Conservation (phyloP, 2,888 invertebrate species). For the Monoplex corrugatus region DNA sequence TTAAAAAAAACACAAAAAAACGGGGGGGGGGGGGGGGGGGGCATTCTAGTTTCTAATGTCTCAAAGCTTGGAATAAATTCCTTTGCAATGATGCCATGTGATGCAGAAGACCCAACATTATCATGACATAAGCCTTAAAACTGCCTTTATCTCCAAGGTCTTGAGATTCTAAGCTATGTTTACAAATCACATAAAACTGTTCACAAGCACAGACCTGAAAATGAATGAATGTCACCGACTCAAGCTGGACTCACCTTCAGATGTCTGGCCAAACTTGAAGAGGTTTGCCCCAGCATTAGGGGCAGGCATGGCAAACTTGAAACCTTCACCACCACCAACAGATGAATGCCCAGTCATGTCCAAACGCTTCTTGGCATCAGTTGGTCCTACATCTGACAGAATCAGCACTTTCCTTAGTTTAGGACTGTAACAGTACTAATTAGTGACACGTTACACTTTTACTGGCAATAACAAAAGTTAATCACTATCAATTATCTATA, state of each 20-base stretch:
- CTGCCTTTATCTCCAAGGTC: not conserved
- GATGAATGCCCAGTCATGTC: not conserved
- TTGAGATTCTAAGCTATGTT: not conserved
- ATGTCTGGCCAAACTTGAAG: slow-evolving; percentile 34
- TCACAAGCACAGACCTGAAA: too few species aligned
- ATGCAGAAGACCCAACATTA: not conserved
- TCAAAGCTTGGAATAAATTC: too few species aligned
- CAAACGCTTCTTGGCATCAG: slow-evolving; percentile 7
- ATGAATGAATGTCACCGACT: not conserved
- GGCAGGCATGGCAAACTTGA: slow-evolving; percentile 23
- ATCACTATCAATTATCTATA: too few species aligned
- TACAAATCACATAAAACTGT: not conserved
- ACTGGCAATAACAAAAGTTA: too few species aligned
- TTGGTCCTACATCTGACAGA: slow-evolving; percentile 24
- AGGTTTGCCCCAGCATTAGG: not conserved
- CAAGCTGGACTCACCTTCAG: slow-evolving; percentile 24
- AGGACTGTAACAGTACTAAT: too few species aligned
- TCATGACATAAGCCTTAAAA: not conserved
- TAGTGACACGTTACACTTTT: too few species aligned
- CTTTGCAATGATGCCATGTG: too few species aligned
- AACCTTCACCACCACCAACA: slow-evolving; percentile 22
- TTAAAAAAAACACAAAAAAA: too few species aligned
- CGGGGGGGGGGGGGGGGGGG: too few species aligned
- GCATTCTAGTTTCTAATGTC: too few species aligned
- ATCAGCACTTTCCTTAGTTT: not conserved